These are phyloP conservation scores for Teleogryllus oceanicus DNA, from an alignment of 2,888 invertebrate genomes.

Conservation along the genomic window DNA sequence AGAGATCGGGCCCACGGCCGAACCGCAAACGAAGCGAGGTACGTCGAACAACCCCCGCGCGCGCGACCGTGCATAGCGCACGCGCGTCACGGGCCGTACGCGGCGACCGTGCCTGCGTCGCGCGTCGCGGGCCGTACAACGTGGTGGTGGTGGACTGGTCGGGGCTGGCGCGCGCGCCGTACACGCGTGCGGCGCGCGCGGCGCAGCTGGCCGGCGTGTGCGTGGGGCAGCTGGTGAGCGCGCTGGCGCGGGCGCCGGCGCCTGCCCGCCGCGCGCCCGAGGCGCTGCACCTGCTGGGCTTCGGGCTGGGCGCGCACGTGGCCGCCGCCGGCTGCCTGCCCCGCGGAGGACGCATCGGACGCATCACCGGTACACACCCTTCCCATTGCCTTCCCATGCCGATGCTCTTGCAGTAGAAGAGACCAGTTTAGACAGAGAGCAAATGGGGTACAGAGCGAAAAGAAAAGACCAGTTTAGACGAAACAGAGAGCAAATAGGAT, in stretches of 20 bases:
- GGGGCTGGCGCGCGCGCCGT: neutral
- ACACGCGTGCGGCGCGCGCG: neutral
- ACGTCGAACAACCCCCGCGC: no score
- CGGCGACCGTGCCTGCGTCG: no score
- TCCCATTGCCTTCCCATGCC: neutral
- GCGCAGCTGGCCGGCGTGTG: neutral
- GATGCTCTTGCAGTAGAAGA: neutral
- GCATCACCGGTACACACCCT: neutral
- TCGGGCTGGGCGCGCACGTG: neutral
- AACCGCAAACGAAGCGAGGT: no score
- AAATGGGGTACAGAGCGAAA: neutral
- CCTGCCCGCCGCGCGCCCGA: neutral
- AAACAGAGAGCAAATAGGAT: no score
- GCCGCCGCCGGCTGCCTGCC: neutral
- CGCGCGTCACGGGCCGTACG: no score
- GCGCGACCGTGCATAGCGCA: no score
- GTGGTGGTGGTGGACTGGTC: conserved; percentile 3
- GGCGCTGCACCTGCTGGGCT: neutral
- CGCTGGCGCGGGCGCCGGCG: neutral
- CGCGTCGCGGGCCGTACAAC: neutral
- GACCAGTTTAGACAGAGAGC: neutral
- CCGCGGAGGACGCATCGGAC: neutral
- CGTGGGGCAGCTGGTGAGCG: neutral
- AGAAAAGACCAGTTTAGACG: no score
- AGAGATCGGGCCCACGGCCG: no score